Evolutionary conservation across 2,113 vertebrate species (phyloP).

Genomic region (Petrocephalus microphthalmus): DNA sequence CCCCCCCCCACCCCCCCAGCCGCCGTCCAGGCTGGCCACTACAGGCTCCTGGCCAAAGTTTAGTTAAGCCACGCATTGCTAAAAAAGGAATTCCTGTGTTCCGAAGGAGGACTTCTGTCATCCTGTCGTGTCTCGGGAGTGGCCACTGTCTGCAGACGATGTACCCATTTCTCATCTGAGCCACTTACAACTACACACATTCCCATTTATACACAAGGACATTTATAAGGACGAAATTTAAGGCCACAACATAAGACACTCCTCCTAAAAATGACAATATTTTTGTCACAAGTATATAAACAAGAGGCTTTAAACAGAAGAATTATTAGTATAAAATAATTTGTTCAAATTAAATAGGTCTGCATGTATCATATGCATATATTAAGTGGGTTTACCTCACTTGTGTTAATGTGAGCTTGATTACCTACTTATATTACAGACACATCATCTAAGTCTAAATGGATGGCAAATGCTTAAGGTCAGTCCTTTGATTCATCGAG

Average conservation of each 20-base stretch:
- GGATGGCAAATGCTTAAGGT: not conserved
- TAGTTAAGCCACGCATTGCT: constrained; percentile 32
- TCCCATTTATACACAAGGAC: not conserved
- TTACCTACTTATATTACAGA: not conserved
- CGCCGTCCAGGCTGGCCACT: not conserved
- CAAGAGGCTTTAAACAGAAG: not conserved
- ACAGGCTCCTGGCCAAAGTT: constrained; percentile 32
- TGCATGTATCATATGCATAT: not conserved
- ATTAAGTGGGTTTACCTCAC: not conserved
- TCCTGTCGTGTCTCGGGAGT: not conserved
- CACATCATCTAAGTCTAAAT: not conserved
- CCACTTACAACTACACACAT: not conserved
- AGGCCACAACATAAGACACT: not conserved
- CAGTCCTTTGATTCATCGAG: not conserved
- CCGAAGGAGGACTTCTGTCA: not conserved
- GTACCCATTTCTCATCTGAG: not conserved
- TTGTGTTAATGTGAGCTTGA: not conserved
- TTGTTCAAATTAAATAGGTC: not conserved
- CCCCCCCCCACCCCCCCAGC: not conserved
- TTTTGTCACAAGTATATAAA: not conserved
- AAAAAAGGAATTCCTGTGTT: constrained; percentile 43
- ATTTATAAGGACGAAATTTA: not conserved
- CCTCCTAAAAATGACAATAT: not conserved
- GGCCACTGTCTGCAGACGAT: not conserved
- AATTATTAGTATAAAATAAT: not conserved